Conservation (phyloP, 1,140 invertebrate genomes). For the Drosophila triauraria region DNA sequence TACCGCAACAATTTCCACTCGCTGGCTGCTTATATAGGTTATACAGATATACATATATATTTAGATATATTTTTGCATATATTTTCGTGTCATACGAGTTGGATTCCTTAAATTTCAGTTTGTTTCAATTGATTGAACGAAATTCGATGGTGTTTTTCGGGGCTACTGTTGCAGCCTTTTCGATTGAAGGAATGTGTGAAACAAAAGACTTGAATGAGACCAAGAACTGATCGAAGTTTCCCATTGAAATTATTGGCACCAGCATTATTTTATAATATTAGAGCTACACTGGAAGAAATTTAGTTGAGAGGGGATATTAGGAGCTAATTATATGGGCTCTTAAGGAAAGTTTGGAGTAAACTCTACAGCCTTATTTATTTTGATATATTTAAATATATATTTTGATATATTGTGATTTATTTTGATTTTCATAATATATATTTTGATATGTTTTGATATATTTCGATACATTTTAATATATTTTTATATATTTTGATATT, state of each 20-base stretch:
- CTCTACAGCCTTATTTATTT: neutral
- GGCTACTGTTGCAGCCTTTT: constrained; percentile 55
- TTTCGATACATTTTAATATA: no score
- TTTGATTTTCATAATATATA: no score
- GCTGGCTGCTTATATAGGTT: constrained; percentile 3
- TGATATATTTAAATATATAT: neutral
- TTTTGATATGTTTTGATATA: no score
- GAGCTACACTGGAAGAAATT: neutral
- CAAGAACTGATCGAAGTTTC: constrained; percentile 21
- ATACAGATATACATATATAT: neutral
- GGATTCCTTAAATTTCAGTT: constrained; percentile 43
- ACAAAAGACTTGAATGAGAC: constrained; percentile 45
- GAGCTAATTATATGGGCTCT: neutral
- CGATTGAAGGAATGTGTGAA: constrained; percentile 69
- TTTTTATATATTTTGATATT: no score
- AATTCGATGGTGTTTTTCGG: constrained; percentile 51
- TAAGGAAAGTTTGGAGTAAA: neutral
- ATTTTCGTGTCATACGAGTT: constrained; percentile 20
- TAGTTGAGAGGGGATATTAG: accelerated
- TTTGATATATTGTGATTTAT: no score
- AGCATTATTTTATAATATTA: neutral
- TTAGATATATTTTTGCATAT: constrained; percentile 4
- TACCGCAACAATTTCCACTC: constrained; percentile 50
- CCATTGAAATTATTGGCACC: neutral
- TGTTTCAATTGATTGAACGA: constrained; percentile 74